Conservation (phyloP, 2,888 invertebrate species). For the Hyppa rectilinea region DNA sequence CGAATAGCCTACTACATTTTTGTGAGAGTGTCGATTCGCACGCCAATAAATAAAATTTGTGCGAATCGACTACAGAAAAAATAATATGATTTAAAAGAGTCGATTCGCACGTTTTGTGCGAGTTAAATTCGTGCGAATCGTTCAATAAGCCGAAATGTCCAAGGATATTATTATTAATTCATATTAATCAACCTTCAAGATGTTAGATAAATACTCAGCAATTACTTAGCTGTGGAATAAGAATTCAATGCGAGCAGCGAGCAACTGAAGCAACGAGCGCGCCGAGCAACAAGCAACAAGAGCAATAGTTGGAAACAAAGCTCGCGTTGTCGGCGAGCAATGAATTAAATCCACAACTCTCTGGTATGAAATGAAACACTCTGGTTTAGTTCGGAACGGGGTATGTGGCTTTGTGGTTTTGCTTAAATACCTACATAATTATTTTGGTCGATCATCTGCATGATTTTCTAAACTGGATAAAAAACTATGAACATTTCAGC, state of each 20-base stretch:
- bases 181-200: conserved; percentile 36
- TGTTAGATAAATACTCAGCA: conserved; percentile 41
- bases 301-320: conserved; percentile 69
- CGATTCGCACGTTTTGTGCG: too few relatives aligned
- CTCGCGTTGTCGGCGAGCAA: conserved; percentile 61
- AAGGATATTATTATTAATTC: conserved; percentile 18
- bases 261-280: conserved; percentile 32
- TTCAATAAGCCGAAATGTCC: too few relatives aligned
- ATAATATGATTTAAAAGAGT: too few relatives aligned
- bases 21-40: too few relatives aligned
- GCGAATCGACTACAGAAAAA: too few relatives aligned
- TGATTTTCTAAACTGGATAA: not conserved
- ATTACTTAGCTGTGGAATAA: conserved; percentile 54
- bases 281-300: conserved; percentile 52
- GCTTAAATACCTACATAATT: too few relatives aligned
- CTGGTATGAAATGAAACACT: conserved; percentile 57
- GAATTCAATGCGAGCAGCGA: conserved; percentile 48
- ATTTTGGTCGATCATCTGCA: not conserved
- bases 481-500: not conserved
- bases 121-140: too few relatives aligned
- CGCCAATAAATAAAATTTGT: too few relatives aligned
- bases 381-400: conserved; percentile 30
- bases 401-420: conserved; percentile 38
- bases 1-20: too few relatives aligned
- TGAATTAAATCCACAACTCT: conserved; percentile 69